Percentiles rank a stretch among this genome's conserved stretches.
Evolutionary conservation across 2,113 vertebrate species (phyloP).

Genomic region (Elgaria multicarinata): DNA sequence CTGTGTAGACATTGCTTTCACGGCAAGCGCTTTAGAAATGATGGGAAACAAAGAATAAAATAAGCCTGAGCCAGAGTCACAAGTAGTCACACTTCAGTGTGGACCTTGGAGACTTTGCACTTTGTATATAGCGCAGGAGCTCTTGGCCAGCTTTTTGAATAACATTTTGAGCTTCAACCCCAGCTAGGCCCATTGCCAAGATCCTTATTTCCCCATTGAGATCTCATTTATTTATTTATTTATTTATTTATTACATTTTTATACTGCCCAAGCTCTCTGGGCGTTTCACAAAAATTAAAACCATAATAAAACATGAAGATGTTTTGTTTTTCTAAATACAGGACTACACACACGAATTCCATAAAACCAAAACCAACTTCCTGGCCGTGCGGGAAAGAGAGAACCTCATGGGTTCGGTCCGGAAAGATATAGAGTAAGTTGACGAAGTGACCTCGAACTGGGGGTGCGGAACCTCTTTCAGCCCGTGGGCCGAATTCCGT

Average conservation of each 20-base stretch:
- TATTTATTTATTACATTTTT: too few relatives aligned
- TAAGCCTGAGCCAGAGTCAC: not conserved
- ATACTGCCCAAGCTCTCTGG: too few relatives aligned
- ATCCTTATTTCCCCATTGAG: not conserved
- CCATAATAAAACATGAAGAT: too few relatives aligned
- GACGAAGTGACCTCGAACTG: too few relatives aligned
- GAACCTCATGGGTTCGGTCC: slow-evolving; percentile 94
- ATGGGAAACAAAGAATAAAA: too few relatives aligned
- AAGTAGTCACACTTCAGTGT: not conserved
- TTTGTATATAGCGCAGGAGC: not conserved
- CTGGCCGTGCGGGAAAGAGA: slow-evolving; percentile 93
- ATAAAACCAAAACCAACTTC: slow-evolving; percentile 99
- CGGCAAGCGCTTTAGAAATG: too few relatives aligned
- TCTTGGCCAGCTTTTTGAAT: not conserved
- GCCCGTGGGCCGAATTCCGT: not conserved
- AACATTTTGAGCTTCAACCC: not conserved
- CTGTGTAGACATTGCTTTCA: too few relatives aligned
- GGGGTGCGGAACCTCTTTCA: not conserved
- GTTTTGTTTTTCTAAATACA: slow-evolving; percentile 64
- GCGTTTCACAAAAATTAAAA: too few relatives aligned
- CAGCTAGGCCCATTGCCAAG: too few relatives aligned
- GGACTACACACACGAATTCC: slow-evolving; percentile 98
- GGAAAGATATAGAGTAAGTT: slow-evolving; percentile 98
- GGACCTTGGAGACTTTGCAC: not conserved
- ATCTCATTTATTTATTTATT: too few relatives aligned